Evolutionary conservation across 2,888 invertebrate genomes (phyloP).

Genomic region (Adelognathus sp.): DNA sequence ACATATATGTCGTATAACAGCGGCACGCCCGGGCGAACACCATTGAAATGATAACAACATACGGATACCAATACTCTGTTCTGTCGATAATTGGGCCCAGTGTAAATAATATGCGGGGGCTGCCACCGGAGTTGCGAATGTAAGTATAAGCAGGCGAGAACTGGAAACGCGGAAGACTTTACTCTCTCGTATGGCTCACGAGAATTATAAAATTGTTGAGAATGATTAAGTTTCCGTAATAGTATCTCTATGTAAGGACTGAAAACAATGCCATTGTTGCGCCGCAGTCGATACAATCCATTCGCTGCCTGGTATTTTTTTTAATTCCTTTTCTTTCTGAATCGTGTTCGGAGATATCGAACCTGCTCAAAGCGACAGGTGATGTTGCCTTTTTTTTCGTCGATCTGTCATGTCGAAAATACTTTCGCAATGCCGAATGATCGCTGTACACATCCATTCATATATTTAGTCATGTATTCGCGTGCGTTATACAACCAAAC

Average conservation of each 20-base stretch:
- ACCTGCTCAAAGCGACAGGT: constrained; percentile 17
- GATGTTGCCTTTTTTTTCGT: neutral
- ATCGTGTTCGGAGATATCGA: neutral
- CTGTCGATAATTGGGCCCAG: constrained; percentile 68
- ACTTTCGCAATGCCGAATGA: constrained; percentile 16
- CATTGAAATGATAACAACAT: constrained; percentile 36
- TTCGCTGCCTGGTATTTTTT: constrained; percentile 1
- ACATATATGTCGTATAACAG: constrained; percentile 5
- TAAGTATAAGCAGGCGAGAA: neutral
- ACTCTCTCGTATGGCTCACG: neutral
- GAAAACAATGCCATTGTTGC: constrained; percentile 48
- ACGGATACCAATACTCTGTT: constrained; percentile 49
- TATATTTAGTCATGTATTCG: constrained; percentile 36
- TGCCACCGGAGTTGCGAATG: constrained; percentile 4
- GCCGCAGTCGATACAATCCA: constrained; percentile 20
- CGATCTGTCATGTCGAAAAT: neutral
- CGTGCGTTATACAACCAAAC: constrained; percentile 62
- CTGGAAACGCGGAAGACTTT: constrained; percentile 40
- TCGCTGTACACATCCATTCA: neutral
- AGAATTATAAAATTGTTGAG: constrained; percentile 35
- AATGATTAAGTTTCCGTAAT: constrained; percentile 46
- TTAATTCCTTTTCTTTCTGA: neutral
- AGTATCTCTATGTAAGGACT: constrained; percentile 10
- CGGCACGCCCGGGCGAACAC: constrained; percentile 31
- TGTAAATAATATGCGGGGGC: constrained; percentile 20